Evolutionary conservation across 1,140 invertebrate species (phyloP).

Genomic region (Pogonognathellus flavescens): DNA sequence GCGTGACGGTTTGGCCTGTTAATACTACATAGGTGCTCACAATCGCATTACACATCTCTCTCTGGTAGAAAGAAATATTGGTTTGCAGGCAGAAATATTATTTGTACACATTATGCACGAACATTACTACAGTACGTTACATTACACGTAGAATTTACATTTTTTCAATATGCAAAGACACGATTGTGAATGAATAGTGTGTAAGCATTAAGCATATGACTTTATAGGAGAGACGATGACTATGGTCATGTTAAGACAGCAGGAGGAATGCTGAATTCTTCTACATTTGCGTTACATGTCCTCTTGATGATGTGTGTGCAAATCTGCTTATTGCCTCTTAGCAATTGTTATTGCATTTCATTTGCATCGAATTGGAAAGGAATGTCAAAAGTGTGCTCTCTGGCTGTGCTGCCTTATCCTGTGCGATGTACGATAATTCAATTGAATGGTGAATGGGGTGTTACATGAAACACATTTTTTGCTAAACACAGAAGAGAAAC

Average conservation of each 20-base stretch:
- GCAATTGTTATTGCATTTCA: slow-evolving; percentile 33
- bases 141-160: slow-evolving; percentile 8
- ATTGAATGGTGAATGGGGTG: not conserved
- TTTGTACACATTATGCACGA: slow-evolving; percentile 10
- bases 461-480: not conserved
- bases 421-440: not conserved
- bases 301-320: not conserved
- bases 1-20: not conserved
- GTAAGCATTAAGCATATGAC: too few relatives aligned
- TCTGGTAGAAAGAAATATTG: not conserved
- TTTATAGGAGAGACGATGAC: not conserved
- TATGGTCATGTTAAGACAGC: slow-evolving; percentile 11
- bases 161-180: not conserved
- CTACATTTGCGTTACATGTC: not conserved
- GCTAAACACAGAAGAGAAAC: not conserved
- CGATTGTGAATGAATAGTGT: too few relatives aligned
- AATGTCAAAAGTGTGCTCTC: slow-evolving; percentile 26
- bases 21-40: not conserved
- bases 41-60: slow-evolving; percentile 1
- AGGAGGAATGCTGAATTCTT: slow-evolving; percentile 9
- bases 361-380: slow-evolving; percentile 25
- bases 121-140: slow-evolving; percentile 6
- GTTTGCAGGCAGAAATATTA: not conserved
- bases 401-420: not conserved
- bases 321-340: slow-evolving; percentile 36